Base-by-base conservation (phyloP, 2,888 invertebrate genomes). In the Siphlonurus alternatus region DNA sequence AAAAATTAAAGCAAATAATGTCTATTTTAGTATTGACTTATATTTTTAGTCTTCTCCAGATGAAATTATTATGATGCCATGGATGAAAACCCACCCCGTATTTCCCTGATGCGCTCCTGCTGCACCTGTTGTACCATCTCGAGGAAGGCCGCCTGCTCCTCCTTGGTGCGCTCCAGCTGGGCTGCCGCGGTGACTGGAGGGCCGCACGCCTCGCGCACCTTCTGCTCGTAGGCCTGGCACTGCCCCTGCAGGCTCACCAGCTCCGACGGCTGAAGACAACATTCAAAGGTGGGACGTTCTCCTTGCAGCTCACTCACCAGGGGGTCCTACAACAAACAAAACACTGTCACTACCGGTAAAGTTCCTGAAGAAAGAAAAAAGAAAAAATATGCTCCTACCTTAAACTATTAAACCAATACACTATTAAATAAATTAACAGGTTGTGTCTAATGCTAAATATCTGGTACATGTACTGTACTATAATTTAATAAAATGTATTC, bases 261-360 rank as follows among this genome's bases (percentile, higher is more conserved):
- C 3, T 65, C 62, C 18, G 19, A 59, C 19, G 51, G 15, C 20
- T 54, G n/a, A 61, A 63, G 23, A 38, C 54, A 61, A 59, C 65
- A 67, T 1, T 10, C n/a, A 23, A 67, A 23, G 38, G 10, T 7
- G 2, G 64, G 66, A 10, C 54, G 56, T n/a, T 38, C 60, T n/a
- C 61, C n/a, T 19, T 61, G 51, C 23, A 51, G 25, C 23, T 63
- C 62, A 19, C 63, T 59, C 38, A 38, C 38, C 64, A 66, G 53
- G 1, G 65, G 53, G 20, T 66, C 64, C 66, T 66, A 60, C 5
- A n/a, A 24, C 18, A 22, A 38, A n/a, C 38, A 25, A 2, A 5
- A 65, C n/a, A 59, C 15, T n/a, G 54, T 38, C 22, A n/a, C 25
- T 24, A 24, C 23, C 20, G 25, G 53, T 5, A 7, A 23, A 23